Conservation (phyloP, 2,113 vertebrate species). For the Pagrus major region DNA sequence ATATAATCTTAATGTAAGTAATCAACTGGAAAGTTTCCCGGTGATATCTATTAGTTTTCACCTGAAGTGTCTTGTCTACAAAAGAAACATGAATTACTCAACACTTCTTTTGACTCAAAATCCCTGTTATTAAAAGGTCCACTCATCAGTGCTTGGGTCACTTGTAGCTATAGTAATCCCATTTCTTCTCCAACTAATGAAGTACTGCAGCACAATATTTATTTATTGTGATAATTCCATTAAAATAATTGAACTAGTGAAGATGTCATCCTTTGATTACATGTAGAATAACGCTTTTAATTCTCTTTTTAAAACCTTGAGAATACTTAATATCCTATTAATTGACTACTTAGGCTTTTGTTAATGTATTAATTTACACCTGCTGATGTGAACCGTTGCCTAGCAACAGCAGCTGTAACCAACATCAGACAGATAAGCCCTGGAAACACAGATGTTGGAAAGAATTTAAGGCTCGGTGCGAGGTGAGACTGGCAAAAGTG, state of each 20-base stretch:
- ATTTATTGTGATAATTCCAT: neutral
- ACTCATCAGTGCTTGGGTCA: neutral
- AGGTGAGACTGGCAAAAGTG: neutral
- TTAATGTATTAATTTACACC: constrained; percentile 27
- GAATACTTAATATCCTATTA: constrained; percentile 5
- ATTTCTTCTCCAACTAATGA: neutral
- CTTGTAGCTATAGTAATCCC: neutral
- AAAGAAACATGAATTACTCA: too few relatives aligned
- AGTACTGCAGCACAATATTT: neutral
- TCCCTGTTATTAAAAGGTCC: neutral
- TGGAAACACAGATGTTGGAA: constrained; percentile 23
- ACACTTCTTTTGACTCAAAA: neutral
- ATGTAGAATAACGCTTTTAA: neutral
- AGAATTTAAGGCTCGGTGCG: neutral
- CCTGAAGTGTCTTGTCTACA: too few relatives aligned
- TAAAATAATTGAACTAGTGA: neutral
- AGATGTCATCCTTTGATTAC: neutral
- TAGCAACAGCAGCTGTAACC: constrained; percentile 20
- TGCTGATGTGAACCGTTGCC: constrained; percentile 25
- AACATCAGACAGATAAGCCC: constrained; percentile 4
- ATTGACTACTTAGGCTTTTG: neutral
- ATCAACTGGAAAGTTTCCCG: too few relatives aligned
- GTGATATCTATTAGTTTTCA: too few relatives aligned
- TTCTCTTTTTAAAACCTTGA: neutral
- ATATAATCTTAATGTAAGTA: too few relatives aligned